phyloP scores from a whole-genome alignment of 2,113 vertebrate species.

The Cavia aperea region DNA sequence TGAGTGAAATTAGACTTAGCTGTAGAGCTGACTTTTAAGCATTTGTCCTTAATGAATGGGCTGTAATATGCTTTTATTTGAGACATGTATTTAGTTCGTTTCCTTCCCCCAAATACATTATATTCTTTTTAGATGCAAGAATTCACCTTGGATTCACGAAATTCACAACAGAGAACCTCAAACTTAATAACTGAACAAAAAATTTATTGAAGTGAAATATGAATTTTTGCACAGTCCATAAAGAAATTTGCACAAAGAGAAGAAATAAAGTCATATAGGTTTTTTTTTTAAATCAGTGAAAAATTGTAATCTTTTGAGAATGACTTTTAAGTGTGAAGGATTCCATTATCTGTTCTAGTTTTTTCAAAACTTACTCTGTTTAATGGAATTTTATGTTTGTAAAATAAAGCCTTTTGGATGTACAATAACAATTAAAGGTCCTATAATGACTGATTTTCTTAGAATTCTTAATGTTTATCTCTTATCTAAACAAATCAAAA shows the following conservation, averaged over 20 bases:
- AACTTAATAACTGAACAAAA: background rate
- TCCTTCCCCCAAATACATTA: background rate
- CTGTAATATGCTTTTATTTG: background rate
- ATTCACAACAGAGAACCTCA: background rate
- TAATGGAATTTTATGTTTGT: conserved; percentile 15
- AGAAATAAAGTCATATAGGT: background rate
- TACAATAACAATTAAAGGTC: background rate
- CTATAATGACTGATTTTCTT: background rate
- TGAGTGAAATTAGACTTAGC: background rate
- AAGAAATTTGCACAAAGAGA: background rate
- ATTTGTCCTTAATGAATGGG: background rate
- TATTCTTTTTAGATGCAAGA: background rate
- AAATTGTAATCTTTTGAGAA: background rate
- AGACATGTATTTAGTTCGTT: background rate
- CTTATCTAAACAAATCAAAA: background rate
- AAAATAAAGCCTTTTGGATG: background rate
- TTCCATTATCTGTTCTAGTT: background rate
- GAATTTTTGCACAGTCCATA: background rate
- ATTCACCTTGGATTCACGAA: background rate
- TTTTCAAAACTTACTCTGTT: background rate
- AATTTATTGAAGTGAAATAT: background rate
- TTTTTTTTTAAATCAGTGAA: background rate
- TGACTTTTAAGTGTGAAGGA: background rate
- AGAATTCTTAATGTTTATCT: background rate
- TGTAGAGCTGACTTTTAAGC: background rate